A percentile compares a stretch with the other conserved stretches of the same genome.
Evolutionary conservation across 2,113 vertebrate genomes (phyloP).

Genomic region (Microcebus lehilahytsara): DNA sequence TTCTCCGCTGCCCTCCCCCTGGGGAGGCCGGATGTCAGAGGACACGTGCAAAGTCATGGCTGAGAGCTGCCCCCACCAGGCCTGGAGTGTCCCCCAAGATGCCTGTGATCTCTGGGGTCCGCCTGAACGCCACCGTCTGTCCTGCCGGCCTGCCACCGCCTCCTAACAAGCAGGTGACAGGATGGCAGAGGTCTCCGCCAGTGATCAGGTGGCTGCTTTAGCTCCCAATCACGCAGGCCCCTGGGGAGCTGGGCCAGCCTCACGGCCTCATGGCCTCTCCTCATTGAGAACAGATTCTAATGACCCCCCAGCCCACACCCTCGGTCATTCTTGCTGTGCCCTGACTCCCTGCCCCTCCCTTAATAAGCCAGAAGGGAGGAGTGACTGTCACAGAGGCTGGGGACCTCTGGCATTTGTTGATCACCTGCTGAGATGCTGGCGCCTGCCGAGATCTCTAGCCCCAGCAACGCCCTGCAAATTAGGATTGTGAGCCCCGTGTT

Average conservation of each 20-base stretch:
- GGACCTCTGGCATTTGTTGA: not conserved
- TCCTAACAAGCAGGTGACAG: not conserved
- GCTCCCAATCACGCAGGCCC: not conserved
- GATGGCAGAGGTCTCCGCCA: not conserved
- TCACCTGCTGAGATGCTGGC: not conserved
- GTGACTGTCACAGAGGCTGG: not conserved
- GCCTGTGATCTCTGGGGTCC: not conserved
- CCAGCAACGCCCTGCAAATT: not conserved
- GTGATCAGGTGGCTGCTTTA: not conserved
- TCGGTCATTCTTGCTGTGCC: not conserved
- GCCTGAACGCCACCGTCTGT: not conserved
- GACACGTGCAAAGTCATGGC: no score
- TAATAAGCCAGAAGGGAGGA: not conserved
- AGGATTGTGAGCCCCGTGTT: not conserved
- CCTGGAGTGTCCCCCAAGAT: not conserved
- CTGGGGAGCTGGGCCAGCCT: not conserved
- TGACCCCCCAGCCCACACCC: not conserved
- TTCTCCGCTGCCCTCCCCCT: not conserved
- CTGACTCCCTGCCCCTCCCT: not conserved
- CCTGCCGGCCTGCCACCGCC: not conserved
- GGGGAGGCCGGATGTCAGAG: not conserved
- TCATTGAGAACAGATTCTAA: not conserved
- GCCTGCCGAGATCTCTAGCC: fast-evolving
- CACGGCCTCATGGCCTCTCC: not conserved
- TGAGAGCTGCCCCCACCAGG: not conserved